Percentiles rank a stretch among this genome's conserved stretches.
Conservation (phyloP, 2,113 vertebrate species). For the Agapornis roseicollis region DNA sequence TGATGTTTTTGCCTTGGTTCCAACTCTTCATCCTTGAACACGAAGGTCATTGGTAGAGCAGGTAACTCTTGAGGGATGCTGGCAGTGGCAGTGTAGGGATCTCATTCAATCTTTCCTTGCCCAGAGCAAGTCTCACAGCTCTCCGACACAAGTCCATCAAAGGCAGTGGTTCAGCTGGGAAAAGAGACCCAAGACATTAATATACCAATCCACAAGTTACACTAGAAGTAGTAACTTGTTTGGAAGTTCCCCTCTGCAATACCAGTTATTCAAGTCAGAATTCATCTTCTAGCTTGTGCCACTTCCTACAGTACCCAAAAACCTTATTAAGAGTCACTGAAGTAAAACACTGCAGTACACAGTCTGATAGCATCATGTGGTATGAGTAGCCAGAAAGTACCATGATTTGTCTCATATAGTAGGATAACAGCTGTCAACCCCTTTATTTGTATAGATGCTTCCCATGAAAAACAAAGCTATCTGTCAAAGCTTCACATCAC, state of each 20-base stretch:
- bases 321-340: not conserved
- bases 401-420: accelerated
- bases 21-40: not conserved
- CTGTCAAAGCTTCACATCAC: not conserved
- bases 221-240: too few species aligned
- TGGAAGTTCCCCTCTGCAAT: not conserved
- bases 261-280: not conserved
- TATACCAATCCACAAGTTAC: not conserved
- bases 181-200: not conserved
- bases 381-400: not conserved
- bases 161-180: constrained; percentile 91
- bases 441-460: not conserved
- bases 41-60: constrained; percentile 92
- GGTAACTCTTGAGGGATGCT: constrained; percentile 95
- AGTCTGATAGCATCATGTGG: not conserved
- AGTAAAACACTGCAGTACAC: not conserved
- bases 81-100: constrained; percentile 92
- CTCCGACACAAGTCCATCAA: constrained; percentile 96
- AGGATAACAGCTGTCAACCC: not conserved
- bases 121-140: constrained; percentile 90
- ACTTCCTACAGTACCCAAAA: not conserved
- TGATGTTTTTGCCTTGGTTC: not conserved
- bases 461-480: not conserved
- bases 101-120: constrained; percentile 88
- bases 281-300: not conserved